These are phyloP conservation scores for Stomatorhinus walkeri DNA, from an alignment of 2,797 vertebrate species.

Conservation along the genomic window DNA sequence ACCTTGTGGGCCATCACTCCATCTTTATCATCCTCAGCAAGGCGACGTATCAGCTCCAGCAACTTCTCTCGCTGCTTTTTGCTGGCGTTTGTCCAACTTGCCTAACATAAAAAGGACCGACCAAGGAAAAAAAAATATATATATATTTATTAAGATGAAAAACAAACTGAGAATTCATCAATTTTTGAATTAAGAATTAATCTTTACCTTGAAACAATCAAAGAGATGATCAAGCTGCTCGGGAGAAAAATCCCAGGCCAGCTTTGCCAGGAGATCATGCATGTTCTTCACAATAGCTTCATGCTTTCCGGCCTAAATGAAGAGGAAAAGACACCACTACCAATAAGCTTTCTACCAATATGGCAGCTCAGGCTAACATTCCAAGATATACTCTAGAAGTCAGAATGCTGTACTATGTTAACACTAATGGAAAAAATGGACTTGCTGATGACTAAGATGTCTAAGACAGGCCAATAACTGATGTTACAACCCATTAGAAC, in stretches of 20 bases:
- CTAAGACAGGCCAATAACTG: background rate
- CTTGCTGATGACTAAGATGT: background rate
- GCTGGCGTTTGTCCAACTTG: slow-evolving; percentile 98
- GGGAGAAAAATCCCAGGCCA: slow-evolving; percentile 98
- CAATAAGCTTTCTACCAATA: background rate
- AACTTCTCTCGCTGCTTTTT: slow-evolving; percentile 98
- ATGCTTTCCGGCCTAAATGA: slow-evolving; percentile 85
- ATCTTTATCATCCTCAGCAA: slow-evolving; percentile 98
- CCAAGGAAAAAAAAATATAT: background rate
- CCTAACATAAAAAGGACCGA: slow-evolving; percentile 50
- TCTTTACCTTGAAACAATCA: slow-evolving; percentile 93
- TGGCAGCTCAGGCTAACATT: background rate
- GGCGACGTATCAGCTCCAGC: slow-evolving; percentile 88
- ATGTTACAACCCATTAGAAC: background rate
- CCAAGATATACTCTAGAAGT: background rate
- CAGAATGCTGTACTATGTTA: background rate
- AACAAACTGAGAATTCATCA: background rate
- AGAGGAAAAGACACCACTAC: background rate
- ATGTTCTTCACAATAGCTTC: slow-evolving; percentile 99
- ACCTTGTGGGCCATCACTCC: slow-evolving; percentile 99
- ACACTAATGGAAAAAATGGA: background rate
- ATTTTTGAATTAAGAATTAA: background rate
- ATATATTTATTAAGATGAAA: background rate
- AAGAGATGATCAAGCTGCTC: slow-evolving; percentile 98
- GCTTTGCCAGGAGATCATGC: slow-evolving; percentile 93